These are phyloP conservation scores for Noctilio leporinus DNA, from an alignment of 2,113 vertebrate genomes.

Conservation along the genomic window DNA sequence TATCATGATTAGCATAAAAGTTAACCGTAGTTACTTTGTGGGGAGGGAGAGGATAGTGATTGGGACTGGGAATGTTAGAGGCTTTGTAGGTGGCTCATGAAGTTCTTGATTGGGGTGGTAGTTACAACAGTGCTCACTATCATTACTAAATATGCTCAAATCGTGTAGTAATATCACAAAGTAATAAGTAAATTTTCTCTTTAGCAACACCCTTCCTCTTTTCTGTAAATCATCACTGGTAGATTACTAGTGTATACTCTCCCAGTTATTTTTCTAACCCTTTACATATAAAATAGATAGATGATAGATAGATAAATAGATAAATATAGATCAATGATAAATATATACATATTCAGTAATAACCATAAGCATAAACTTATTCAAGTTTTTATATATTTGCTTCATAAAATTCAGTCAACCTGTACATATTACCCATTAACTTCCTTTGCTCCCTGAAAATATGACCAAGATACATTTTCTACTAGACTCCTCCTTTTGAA, in stretches of 20 bases:
- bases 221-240: not conserved
- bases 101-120: not conserved
- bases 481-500: not conserved
- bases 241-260: not conserved
- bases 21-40: not conserved
- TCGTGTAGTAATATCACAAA: not conserved
- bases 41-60: not conserved
- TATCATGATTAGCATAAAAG: not conserved
- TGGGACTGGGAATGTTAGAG: not conserved
- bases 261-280: not conserved
- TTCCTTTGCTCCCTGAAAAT: not conserved
- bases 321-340: not conserved
- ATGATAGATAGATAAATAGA: not conserved
- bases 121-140: not conserved
- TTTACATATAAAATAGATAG: not conserved
- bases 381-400: not conserved
- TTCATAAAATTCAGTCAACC: not conserved
- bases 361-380: not conserved
- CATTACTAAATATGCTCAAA: not conserved
- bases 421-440: not conserved
- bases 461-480: not conserved
- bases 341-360: not conserved
- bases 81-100: not conserved
- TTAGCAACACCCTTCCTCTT: not conserved
- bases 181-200: not conserved